Evolutionary conservation across 2,113 vertebrate genomes (phyloP), one percentile per base, ranked within the genome.

Genomic region (Lepus europaeus): DNA sequence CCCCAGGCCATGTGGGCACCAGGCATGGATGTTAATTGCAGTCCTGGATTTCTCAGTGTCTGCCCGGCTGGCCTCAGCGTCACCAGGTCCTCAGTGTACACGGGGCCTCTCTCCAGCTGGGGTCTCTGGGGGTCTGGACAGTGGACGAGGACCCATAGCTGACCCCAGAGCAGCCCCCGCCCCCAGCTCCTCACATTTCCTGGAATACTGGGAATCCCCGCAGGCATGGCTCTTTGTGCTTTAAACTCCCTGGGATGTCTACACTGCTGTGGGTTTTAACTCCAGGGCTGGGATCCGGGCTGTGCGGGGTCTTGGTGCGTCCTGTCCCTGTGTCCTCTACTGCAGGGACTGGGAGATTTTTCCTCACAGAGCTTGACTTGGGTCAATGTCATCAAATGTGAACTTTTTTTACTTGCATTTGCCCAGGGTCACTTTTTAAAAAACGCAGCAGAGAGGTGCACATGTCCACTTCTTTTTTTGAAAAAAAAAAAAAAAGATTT

Each of bases 161-260:
- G 17, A 36, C 33, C 13, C 56, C 56, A 17, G 14, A 16, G 56
- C 12, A 59, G 56, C 17, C 56, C 56, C 17, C 45, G 1, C 6
- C 45, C 45, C 45, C 45, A 45, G 45, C 45, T 45, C 45, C 45
- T n/a, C n/a, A n/a, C 1, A 45, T 45, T 45, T 45, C 45, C 36
- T 1, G 0, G 6, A 45, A 45, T 4, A 6, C 39, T 45, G 45
- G 45, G 45, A 45, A 45, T 45, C 2, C 31, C 1, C 9, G n/a
- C 69, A 66, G 39, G 45, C 31, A 72, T 80, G 66, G 10, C 9
- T 53, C 39, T 16, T 68, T 81, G 78, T 49, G 23, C 14, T 31
- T 70, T 4, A 63, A 68, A 29, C 64, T 53, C 20, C 59, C 19
- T 69, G 9, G 6, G 4, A 9, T 72, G 11, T 64, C 6, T 39